These are phyloP conservation scores for Drosophila cardini DNA, from an alignment of 1,140 invertebrate genomes.

Conservation along the genomic window DNA sequence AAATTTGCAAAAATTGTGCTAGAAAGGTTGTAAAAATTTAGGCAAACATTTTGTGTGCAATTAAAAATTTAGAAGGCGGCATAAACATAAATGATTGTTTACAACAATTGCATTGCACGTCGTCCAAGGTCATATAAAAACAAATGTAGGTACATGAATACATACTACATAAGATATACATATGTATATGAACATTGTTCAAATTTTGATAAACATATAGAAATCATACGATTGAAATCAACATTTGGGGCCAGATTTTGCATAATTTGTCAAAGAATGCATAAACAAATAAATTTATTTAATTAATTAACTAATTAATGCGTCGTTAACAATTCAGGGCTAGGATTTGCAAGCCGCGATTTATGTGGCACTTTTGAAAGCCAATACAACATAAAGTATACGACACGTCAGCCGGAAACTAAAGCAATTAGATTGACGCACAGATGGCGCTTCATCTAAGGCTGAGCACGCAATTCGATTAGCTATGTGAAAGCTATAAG, in stretches of 20 bases:
- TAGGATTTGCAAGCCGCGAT: neutral
- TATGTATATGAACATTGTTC: neutral
- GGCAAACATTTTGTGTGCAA: constrained; percentile 33
- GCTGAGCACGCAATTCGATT: constrained; percentile 18
- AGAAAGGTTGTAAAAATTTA: constrained; percentile 28
- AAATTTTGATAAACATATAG: too few species aligned
- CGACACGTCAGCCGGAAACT: constrained; percentile 20
- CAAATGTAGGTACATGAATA: neutral
- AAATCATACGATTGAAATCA: constrained; percentile 17
- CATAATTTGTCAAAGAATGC: constrained; percentile 24
- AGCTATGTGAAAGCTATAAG: constrained; percentile 6
- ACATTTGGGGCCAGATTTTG: constrained; percentile 35
- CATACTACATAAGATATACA: neutral
- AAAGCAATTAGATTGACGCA: constrained; percentile 3
- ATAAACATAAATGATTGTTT: constrained; percentile 40
- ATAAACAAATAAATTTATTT: constrained; percentile 24
- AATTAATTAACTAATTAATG: constrained; percentile 38
- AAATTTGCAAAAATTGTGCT: constrained; percentile 8
- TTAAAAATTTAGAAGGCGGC: constrained; percentile 25
- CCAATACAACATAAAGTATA: constrained; percentile 3
- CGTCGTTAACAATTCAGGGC: constrained; percentile 1
- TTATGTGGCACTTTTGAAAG: constrained; percentile 15
- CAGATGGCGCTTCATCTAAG: neutral
- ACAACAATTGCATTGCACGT: constrained; percentile 34
- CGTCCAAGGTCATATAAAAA: constrained; percentile 26